Percentiles rank a stretch among this genome's conserved stretches.
These are phyloP conservation scores for Sebastes iracundus DNA, from an alignment of 2,797 vertebrate species.

Conservation along the genomic window DNA sequence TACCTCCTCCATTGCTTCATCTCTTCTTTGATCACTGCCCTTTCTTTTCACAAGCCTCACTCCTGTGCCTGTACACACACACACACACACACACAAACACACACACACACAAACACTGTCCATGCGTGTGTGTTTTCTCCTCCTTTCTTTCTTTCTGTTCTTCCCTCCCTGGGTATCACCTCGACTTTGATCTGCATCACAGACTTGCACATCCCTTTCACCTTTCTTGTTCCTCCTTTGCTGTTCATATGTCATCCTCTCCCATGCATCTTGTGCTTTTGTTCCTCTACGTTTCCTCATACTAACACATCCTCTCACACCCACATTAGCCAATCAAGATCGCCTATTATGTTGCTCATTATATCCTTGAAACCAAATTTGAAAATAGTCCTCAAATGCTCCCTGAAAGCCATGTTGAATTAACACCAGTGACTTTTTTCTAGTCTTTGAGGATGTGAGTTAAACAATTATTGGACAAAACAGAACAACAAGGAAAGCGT, in stretches of 20 bases:
- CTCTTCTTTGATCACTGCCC: slow-evolving; percentile 78
- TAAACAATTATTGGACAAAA: slow-evolving; percentile 38
- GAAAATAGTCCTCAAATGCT: slow-evolving; percentile 10
- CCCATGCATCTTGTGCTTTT: slow-evolving; percentile 24
- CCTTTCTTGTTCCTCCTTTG: slow-evolving; percentile 52
- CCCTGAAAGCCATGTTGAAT: background rate
- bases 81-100: background rate
- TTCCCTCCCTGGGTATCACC: slow-evolving; percentile 62
- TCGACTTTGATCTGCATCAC: slow-evolving; percentile 76
- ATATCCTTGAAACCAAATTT: background rate
- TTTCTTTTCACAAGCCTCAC: slow-evolving; percentile 63
- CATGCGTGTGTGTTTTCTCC: slow-evolving; percentile 36
- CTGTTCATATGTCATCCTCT: slow-evolving; percentile 30
- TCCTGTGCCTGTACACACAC: slow-evolving; percentile 37
- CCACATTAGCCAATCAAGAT: background rate
- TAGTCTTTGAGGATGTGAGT: slow-evolving; percentile 5
- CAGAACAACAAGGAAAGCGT: background rate
- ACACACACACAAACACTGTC: slow-evolving; percentile 16
- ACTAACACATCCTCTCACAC: background rate
- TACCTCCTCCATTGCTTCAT: slow-evolving; percentile 58
- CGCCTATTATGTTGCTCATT: background rate
- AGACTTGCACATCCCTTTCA: slow-evolving; percentile 50
- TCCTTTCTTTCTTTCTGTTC: slow-evolving; percentile 44
- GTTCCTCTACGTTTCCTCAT: slow-evolving; percentile 27
- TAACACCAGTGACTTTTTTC: background rate